Percentiles rank a stretch among this genome's conserved stretches.
These are phyloP conservation scores for Thymelicus lineola DNA, from an alignment of 2,888 invertebrate genomes.

Conservation along the genomic window DNA sequence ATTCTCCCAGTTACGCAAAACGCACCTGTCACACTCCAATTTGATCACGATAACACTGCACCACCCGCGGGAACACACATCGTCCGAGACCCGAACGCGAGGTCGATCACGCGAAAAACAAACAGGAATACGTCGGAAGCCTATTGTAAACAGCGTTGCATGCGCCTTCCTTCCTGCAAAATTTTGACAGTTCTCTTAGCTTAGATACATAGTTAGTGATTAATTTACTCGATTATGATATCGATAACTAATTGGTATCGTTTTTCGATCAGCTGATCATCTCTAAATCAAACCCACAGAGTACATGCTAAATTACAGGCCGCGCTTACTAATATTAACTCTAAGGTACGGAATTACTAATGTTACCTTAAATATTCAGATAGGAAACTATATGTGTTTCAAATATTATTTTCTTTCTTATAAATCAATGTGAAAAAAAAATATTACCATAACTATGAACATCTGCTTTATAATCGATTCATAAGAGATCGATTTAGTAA, in stretches of 20 bases:
- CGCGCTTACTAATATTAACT: no score
- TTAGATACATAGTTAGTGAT: conserved; percentile 41
- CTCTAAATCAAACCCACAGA: background rate
- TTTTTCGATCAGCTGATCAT: conserved; percentile 17
- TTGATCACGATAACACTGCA: conserved; percentile 70
- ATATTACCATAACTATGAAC: background rate
- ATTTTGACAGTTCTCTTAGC: conserved; percentile 75
- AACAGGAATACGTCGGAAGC: conserved; percentile 66
- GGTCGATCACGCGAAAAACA: conserved; percentile 57
- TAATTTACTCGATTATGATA: conserved; percentile 53
- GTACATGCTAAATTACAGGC: no score
- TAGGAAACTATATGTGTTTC: no score
- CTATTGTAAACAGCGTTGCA: conserved; percentile 83
- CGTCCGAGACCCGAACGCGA: conserved; percentile 63
- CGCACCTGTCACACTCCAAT: conserved; percentile 68
- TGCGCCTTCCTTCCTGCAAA: conserved; percentile 81
- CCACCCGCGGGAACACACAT: conserved; percentile 78
- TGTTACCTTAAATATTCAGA: no score
- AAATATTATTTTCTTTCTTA: no score
- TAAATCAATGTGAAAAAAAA: background rate
- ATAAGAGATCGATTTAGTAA: background rate
- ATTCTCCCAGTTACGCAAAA: conserved; percentile 85
- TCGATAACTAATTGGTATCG: conserved; percentile 19
- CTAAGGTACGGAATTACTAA: no score
- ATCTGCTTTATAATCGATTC: conserved; percentile 4